phyloP scores from a whole-genome alignment of 2,888 invertebrate species.

The Camptogramma bilineatum region DNA sequence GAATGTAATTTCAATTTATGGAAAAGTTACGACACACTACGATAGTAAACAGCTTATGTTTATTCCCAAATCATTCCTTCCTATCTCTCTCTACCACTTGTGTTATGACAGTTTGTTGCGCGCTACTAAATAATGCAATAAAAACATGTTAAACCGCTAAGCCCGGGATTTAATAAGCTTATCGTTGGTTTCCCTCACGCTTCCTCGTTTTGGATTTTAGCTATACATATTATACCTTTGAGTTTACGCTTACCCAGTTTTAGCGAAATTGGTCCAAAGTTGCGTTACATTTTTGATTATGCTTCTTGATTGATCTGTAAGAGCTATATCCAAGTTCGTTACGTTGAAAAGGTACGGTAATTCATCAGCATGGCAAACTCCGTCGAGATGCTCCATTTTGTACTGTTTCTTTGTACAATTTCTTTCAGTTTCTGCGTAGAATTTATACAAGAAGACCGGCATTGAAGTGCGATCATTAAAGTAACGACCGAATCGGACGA shows the following conservation, averaged over 20 bases:
- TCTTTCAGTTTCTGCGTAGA: conserved; percentile 71
- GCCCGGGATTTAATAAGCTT: neutral
- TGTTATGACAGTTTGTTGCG: neutral
- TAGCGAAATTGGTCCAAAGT: conserved; percentile 75
- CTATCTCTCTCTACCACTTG: neutral
- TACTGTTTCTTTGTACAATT: conserved; percentile 70
- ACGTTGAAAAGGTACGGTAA: conserved; percentile 72
- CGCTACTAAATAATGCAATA: neutral
- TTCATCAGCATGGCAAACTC: conserved; percentile 78
- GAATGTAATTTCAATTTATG: too few relatives aligned
- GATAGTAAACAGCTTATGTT: too few relatives aligned
- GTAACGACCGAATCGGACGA: conserved; percentile 68
- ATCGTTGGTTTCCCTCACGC: neutral
- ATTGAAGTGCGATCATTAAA: conserved; percentile 50
- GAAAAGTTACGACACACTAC: too few relatives aligned
- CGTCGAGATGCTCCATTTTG: conserved; percentile 65
- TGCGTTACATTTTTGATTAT: conserved; percentile 63
- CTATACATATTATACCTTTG: neutral
- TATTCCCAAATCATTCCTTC: neutral
- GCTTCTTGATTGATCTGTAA: conserved; percentile 62
- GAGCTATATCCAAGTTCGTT: conserved; percentile 67
- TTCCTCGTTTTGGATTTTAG: neutral
- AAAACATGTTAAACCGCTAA: neutral
- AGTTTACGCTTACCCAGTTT: conserved; percentile 63
- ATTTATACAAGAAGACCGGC: conserved; percentile 72